Conservation (phyloP, 2,888 invertebrate genomes). For the Melikaiella ostensackeni region DNA sequence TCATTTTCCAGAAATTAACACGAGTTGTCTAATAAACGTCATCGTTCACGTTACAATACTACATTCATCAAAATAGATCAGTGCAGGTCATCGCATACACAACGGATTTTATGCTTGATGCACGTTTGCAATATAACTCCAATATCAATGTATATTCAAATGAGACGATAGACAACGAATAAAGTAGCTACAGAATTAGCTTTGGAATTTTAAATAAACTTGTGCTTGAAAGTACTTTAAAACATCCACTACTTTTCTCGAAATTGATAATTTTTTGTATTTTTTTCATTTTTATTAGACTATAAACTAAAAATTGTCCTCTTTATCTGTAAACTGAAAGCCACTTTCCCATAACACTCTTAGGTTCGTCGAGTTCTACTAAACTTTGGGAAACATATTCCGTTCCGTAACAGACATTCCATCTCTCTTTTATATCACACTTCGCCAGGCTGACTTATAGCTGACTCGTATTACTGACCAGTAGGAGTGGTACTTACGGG, state of each 20-base stretch:
- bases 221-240: too few species aligned
- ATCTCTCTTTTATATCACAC: neutral
- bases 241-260: too few species aligned
- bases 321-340: too few species aligned
- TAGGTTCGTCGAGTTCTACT: too few species aligned
- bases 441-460: neutral
- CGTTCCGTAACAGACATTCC: neutral
- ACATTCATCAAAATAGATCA: neutral
- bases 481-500: neutral
- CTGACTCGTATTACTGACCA: neutral
- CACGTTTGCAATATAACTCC: neutral
- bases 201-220: neutral
- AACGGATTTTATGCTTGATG: neutral
- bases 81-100: neutral
- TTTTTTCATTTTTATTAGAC: too few species aligned
- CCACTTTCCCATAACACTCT: neutral
- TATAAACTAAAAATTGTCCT: too few species aligned
- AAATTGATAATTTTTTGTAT: neutral
- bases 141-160: neutral
- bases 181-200: neutral
- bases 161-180: neutral
- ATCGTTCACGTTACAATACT: neutral
- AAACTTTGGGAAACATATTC: neutral
- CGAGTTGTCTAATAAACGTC: neutral
- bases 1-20: neutral